Conservation (phyloP, 1,140 invertebrate genomes). For the Bombus superbus region DNA sequence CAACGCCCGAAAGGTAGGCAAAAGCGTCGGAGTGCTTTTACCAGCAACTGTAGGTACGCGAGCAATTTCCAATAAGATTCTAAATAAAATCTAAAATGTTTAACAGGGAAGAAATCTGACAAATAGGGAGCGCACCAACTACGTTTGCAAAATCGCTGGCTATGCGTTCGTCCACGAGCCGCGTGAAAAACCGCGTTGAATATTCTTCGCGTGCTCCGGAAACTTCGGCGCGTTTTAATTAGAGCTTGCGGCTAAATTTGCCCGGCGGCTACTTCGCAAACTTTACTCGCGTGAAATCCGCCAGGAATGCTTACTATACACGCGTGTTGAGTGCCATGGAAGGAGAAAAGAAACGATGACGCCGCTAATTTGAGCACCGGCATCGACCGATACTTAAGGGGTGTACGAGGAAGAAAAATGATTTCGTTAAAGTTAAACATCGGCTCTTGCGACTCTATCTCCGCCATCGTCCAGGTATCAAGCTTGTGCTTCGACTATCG, state of each 20-base stretch:
- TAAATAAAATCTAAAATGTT: too few species aligned
- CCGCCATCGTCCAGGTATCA: neutral
- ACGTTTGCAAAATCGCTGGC: too few species aligned
- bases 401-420: neutral
- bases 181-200: neutral
- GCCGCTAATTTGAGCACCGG: conserved; percentile 2
- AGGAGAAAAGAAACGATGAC: conserved; percentile 18
- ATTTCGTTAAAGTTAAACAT: neutral
- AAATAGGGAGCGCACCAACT: too few species aligned
- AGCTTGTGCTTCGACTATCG: too few species aligned
- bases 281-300: conserved; percentile 25
- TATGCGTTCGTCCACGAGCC: too few species aligned
- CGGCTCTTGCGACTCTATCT: neutral
- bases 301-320: conserved; percentile 16
- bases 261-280: conserved; percentile 19
- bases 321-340: neutral
- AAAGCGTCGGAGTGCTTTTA: too few species aligned
- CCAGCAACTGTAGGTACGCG: too few species aligned
- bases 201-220: conserved; percentile 11
- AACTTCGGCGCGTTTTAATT: conserved; percentile 36
- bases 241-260: conserved; percentile 22
- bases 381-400: neutral
- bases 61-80: too few species aligned
- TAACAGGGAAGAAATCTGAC: too few species aligned
- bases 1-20: accelerated